Evolutionary conservation across 1,140 invertebrate genomes (phyloP).

Genomic region (Drosophila fuyamai): DNA sequence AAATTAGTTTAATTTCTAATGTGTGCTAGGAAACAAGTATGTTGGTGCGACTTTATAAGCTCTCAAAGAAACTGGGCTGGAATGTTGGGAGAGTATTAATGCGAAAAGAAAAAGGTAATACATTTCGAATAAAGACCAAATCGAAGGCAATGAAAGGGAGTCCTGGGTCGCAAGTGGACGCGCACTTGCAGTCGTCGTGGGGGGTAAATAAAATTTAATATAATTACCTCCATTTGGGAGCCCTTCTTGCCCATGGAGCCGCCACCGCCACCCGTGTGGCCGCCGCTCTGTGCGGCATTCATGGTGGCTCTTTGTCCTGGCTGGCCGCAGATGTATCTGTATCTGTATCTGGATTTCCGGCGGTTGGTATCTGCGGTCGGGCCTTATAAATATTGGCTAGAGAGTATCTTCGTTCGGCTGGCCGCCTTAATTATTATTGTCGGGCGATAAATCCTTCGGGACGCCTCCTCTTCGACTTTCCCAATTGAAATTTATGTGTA

Average conservation of each 20-base stretch:
- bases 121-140: slow-evolving; percentile 19
- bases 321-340: slow-evolving; percentile 1
- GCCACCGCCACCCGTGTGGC: slow-evolving; percentile 81
- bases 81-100: slow-evolving; percentile 1
- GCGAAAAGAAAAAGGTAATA: slow-evolving; percentile 2
- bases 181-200: background rate
- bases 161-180: background rate
- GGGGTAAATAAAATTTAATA: slow-evolving; percentile 51
- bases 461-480: background rate
- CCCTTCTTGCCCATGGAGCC: slow-evolving; percentile 85
- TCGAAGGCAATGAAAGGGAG: slow-evolving; percentile 1
- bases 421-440: slow-evolving; percentile 40
- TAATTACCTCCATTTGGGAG: slow-evolving; percentile 85
- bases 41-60: background rate
- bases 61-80: background rate
- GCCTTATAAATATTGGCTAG: too few species aligned
- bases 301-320: slow-evolving; percentile 49
- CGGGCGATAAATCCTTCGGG: slow-evolving; percentile 50
- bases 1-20: too few species aligned
- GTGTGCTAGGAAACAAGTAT: too few species aligned
- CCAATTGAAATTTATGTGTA: slow-evolving; percentile 62
- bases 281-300: slow-evolving; percentile 85
- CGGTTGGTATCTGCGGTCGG: slow-evolving; percentile 4
- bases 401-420: slow-evolving; percentile 6
- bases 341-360: slow-evolving; percentile 7